These are phyloP conservation scores for Plemyria rubiginata DNA, from an alignment of 2,888 invertebrate species.

Conservation along the genomic window DNA sequence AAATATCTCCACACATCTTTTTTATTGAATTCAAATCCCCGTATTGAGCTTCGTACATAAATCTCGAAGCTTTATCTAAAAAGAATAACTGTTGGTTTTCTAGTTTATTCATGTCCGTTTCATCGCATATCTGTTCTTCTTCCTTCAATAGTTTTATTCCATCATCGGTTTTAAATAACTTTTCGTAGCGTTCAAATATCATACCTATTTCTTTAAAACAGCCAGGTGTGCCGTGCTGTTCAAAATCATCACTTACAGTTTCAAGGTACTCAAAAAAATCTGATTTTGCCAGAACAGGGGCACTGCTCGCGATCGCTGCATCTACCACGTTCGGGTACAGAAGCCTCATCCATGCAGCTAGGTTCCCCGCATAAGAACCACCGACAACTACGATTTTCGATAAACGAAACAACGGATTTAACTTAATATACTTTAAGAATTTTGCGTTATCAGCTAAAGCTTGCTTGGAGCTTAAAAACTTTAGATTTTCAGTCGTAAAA, in stretches of 20 bases:
- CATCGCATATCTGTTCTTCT: constrained; percentile 68
- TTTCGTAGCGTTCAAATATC: constrained; percentile 60
- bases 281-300: constrained; percentile 71
- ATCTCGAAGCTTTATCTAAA: constrained; percentile 54
- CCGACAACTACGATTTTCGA: constrained; percentile 74
- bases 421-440: constrained; percentile 58
- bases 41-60: constrained; percentile 66
- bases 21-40: constrained; percentile 58
- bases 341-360: constrained; percentile 74
- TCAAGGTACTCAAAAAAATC: constrained; percentile 75
- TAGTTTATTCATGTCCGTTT: constrained; percentile 58
- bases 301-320: constrained; percentile 73
- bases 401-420: constrained; percentile 46
- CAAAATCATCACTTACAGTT: constrained; percentile 67
- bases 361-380: constrained; percentile 74
- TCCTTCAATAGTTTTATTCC: constrained; percentile 63
- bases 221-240: constrained; percentile 59
- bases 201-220: constrained; percentile 59
- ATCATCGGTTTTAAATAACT: constrained; percentile 53
- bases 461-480: constrained; percentile 67
- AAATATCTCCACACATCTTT: constrained; percentile 55
- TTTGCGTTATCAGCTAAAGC: constrained; percentile 69
- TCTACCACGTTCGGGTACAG: constrained; percentile 70
- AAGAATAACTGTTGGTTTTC: constrained; percentile 71
- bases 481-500: constrained; percentile 58